These are phyloP conservation scores for Notarius lentiginosus DNA, from an alignment of 2,113 vertebrate genomes.

Conservation along the genomic window DNA sequence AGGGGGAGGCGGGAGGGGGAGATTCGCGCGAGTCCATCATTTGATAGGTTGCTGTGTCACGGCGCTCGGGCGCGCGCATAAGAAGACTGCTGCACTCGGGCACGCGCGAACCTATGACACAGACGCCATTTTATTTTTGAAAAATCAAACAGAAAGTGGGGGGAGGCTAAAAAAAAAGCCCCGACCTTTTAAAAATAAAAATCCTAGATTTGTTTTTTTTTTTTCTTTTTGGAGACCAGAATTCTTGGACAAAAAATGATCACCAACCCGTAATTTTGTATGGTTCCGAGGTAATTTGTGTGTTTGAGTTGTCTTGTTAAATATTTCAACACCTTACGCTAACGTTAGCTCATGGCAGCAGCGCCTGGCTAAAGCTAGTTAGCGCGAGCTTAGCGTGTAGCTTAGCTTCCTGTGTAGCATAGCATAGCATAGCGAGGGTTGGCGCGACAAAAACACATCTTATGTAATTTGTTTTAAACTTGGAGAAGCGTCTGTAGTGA, in stretches of 20 bases:
- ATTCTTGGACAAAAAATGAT: conserved; percentile 62
- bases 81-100: conserved; percentile 50
- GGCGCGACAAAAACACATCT: no score
- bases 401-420: background rate
- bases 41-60: conserved; percentile 55
- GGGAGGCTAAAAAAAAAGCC: conserved; percentile 58
- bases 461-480: background rate
- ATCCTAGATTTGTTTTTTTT: background rate
- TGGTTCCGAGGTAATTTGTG: conserved; percentile 65
- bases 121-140: conserved; percentile 82
- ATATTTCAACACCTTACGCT: conserved; percentile 1
- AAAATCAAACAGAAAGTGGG: conserved; percentile 69
- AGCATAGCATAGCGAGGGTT: background rate
- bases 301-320: background rate
- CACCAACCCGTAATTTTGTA: conserved; percentile 61
- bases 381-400: conserved; percentile 2
- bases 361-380: background rate
- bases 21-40: background rate
- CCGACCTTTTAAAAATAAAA: conserved; percentile 53
- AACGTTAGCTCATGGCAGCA: conserved; percentile 37
- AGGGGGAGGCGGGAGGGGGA: background rate
- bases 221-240: conserved; percentile 44
- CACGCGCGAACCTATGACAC: conserved; percentile 68
- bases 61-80: conserved; percentile 59
- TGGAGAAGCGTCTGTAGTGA: background rate